Conservation (phyloP, 2,797 vertebrate species). For the Lepidocolaptes lacrymiger region DNA sequence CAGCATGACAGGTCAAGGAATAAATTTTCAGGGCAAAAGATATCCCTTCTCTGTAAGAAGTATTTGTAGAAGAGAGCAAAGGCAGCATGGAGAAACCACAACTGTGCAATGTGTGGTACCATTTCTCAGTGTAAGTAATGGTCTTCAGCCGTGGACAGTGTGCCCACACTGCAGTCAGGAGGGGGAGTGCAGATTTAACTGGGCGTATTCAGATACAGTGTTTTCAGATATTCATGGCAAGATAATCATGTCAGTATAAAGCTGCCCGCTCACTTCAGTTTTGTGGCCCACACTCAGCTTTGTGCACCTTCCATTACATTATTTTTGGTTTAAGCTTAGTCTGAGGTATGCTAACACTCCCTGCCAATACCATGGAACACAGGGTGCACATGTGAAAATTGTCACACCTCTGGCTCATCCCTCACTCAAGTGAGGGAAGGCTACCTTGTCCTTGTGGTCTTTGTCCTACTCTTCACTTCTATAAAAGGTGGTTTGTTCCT, state of each 20-base stretch:
- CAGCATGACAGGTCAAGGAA: constrained; percentile 52
- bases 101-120: neutral
- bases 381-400: fast-evolving
- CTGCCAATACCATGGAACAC: neutral
- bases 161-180: neutral
- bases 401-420: neutral
- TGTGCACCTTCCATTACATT: neutral
- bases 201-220: neutral
- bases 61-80: constrained; percentile 9
- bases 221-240: neutral
- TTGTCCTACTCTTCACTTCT: neutral
- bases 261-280: neutral
- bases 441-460: neutral
- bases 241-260: neutral
- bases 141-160: neutral
- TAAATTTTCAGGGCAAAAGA: constrained; percentile 55
- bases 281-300: neutral
- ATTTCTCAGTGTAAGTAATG: neutral
- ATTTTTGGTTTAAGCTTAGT: neutral
- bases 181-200: neutral
- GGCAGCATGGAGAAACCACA: neutral
- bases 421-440: neutral
- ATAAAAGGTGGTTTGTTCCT: neutral
- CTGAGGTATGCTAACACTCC: neutral
- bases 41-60: constrained; percentile 21